Conservation (phyloP, 2,113 vertebrate species). For the Felis catus region DNA sequence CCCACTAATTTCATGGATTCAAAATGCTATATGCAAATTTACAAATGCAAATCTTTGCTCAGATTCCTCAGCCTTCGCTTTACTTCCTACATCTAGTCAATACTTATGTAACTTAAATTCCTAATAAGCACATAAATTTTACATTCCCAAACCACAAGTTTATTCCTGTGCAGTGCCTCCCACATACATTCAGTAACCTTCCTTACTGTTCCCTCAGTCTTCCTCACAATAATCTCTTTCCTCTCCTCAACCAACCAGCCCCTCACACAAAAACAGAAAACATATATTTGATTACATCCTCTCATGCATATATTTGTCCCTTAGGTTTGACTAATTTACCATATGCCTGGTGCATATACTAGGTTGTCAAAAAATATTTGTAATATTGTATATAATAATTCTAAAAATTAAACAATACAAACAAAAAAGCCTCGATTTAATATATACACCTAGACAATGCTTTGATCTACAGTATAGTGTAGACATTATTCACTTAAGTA, state of each 20-base stretch:
- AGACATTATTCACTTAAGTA: neutral
- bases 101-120: neutral
- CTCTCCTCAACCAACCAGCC: neutral
- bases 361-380: neutral
- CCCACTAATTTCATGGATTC: neutral
- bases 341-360: neutral
- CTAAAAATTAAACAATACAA: neutral
- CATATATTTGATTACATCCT: neutral
- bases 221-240: neutral
- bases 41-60: neutral
- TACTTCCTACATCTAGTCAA: neutral
- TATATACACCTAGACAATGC: neutral
- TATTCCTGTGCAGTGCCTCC: neutral
- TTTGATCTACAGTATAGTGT: neutral
- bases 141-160: neutral
- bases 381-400: neutral
- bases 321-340: neutral
- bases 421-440: neutral
- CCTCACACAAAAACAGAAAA: neutral
- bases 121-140: neutral
- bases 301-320: neutral
- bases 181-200: no score
- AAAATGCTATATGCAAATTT: neutral
- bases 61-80: neutral
- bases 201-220: neutral